Conservation (phyloP, 2,113 vertebrate genomes). For the Lepisosteus oculatus region DNA sequence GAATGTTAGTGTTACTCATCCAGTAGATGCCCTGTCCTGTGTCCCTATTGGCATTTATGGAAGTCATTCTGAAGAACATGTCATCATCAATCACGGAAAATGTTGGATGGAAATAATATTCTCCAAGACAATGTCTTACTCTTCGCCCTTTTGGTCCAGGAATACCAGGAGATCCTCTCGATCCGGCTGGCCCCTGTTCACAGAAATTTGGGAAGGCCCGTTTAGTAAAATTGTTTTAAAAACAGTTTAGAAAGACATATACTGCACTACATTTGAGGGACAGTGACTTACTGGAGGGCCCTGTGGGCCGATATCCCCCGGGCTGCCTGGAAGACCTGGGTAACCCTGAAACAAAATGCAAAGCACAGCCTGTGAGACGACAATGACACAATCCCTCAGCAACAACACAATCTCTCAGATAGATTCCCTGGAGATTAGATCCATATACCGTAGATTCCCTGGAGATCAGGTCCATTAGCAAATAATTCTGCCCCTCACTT, state of each 20-base stretch:
- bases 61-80: too few relatives aligned
- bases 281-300: conserved; percentile 81
- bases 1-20: too few relatives aligned
- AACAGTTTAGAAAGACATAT: neutral
- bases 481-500: too few relatives aligned
- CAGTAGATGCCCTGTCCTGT: too few relatives aligned
- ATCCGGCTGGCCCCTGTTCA: conserved; percentile 76
- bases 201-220: too few relatives aligned
- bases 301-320: conserved; percentile 79
- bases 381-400: neutral
- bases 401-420: too few relatives aligned
- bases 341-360: conserved; percentile 78
- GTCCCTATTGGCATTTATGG: too few relatives aligned
- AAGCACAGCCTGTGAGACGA: neutral
- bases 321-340: conserved; percentile 77
- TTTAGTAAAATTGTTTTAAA: neutral
- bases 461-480: too few relatives aligned
- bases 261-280: neutral
- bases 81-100: too few relatives aligned
- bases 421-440: too few relatives aligned
- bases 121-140: conserved; percentile 65
- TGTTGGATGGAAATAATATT: neutral
- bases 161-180: conserved; percentile 74
- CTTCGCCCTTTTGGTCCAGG: conserved; percentile 82
- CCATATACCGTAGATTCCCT: too few relatives aligned